Percentiles rank a stretch among this genome's conserved stretches.
Conservation (phyloP, 2,113 vertebrate genomes). For the Carlito syrichta region DNA sequence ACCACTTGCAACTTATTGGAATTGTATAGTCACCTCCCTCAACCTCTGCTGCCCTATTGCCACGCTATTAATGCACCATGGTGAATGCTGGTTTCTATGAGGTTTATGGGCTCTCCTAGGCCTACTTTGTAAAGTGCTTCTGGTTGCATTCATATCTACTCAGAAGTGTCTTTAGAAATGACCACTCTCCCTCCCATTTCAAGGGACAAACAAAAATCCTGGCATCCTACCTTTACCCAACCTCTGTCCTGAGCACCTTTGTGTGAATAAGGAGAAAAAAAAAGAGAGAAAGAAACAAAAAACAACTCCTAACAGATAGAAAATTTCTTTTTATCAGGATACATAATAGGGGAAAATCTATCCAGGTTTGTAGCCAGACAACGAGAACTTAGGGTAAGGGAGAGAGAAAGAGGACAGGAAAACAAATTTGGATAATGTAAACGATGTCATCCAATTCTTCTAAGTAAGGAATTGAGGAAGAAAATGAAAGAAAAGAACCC, state of each 20-base stretch:
- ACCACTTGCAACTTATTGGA: no score
- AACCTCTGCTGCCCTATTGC: accelerated
- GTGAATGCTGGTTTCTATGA: not conserved
- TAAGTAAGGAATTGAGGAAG: not conserved
- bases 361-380: not conserved
- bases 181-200: not conserved
- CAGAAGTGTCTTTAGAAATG: not conserved
- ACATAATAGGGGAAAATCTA: not conserved
- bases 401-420: not conserved
- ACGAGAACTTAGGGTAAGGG: not conserved
- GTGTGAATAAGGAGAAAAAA: not conserved
- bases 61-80: accelerated
- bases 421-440: not conserved
- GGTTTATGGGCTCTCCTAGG: no score
- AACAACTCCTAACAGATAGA: not conserved
- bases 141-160: not conserved
- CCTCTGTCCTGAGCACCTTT: not conserved
- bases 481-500: not conserved
- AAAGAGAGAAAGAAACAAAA: no score
- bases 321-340: not conserved
- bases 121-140: not conserved
- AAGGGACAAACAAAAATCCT: not conserved
- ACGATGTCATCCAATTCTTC: not conserved
- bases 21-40: not conserved
- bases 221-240: not conserved